phyloP scores from a whole-genome alignment of 2,797 vertebrate genomes.

The Cetoscarus ocellatus region DNA sequence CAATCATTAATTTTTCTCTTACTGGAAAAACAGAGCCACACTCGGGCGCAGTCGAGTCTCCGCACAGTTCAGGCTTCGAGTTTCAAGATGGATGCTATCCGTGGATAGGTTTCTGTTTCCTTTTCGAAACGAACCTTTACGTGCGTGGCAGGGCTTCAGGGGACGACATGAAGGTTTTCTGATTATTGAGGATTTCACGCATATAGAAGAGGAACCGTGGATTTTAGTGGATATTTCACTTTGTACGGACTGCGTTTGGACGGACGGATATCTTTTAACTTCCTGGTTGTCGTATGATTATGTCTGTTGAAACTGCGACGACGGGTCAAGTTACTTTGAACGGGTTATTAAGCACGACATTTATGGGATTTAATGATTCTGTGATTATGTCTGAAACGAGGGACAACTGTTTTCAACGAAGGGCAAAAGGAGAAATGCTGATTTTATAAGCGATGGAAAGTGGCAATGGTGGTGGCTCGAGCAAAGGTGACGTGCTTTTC shows the following conservation, averaged over 20 bases:
- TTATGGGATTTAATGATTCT: neutral
- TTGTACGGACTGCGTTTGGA: neutral
- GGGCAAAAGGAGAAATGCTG: constrained; percentile 31
- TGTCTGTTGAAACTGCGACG: constrained; percentile 41
- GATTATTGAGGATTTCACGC: accelerated
- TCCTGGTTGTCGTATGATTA: constrained; percentile 73
- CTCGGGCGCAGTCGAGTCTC: constrained; percentile 12
- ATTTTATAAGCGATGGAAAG: constrained; percentile 77
- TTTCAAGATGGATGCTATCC: constrained; percentile 79
- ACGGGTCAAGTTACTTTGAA: constrained; percentile 19
- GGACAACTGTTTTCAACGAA: constrained; percentile 28
- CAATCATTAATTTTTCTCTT: constrained; percentile 12
- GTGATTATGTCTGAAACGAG: constrained; percentile 35
- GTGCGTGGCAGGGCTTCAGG: accelerated
- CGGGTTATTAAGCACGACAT: neutral
- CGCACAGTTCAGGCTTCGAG: constrained; percentile 30
- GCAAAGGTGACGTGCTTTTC: constrained; percentile 65
- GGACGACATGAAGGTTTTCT: accelerated
- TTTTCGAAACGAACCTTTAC: constrained; percentile 47
- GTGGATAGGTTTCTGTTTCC: constrained; percentile 82
- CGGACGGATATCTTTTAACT: constrained; percentile 56
- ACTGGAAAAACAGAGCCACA: neutral
- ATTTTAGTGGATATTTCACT: neutral
- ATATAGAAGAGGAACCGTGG: neutral
- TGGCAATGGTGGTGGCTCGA: constrained; percentile 55